Conservation (phyloP, 1,140 invertebrate genomes). For the Caerostris darwini region DNA sequence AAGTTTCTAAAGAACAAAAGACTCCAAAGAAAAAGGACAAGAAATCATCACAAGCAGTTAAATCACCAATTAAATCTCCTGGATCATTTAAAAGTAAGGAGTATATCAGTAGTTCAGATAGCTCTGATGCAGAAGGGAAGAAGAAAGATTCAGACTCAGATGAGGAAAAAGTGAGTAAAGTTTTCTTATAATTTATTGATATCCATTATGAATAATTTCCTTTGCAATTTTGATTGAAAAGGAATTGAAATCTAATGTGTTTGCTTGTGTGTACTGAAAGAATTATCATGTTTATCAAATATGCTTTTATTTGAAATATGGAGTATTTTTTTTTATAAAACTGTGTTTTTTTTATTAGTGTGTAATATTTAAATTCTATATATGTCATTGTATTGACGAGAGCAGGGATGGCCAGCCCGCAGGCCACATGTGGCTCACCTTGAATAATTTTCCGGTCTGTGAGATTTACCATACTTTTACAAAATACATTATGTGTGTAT, state of each 20-base stretch:
- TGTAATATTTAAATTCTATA: neutral
- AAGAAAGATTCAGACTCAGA: constrained; percentile 53
- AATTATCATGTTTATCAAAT: neutral
- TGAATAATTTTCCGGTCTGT: too few relatives aligned
- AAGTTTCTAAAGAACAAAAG: constrained; percentile 21
- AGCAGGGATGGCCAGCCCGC: too few relatives aligned
- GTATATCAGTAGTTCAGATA: constrained; percentile 85
- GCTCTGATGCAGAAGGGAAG: constrained; percentile 72
- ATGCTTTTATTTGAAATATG: neutral
- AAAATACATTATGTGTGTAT: too few relatives aligned
- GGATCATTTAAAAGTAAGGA: constrained; percentile 92
- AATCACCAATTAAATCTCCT: constrained; percentile 76
- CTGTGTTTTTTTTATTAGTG: neutral
- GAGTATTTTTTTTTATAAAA: neutral
- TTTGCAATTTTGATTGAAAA: neutral
- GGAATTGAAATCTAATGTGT: neutral
- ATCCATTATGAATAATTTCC: neutral
- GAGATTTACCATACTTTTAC: too few relatives aligned
- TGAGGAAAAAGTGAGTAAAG: constrained; percentile 11
- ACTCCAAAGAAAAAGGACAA: constrained; percentile 68
- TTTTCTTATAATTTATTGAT: neutral
- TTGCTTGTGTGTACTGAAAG: neutral
- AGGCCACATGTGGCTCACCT: too few relatives aligned
- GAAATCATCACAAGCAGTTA: neutral
- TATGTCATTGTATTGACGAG: too few relatives aligned